Evolutionary conservation across 2,797 vertebrate genomes (phyloP).

Genomic region (Poecilia gillii): DNA sequence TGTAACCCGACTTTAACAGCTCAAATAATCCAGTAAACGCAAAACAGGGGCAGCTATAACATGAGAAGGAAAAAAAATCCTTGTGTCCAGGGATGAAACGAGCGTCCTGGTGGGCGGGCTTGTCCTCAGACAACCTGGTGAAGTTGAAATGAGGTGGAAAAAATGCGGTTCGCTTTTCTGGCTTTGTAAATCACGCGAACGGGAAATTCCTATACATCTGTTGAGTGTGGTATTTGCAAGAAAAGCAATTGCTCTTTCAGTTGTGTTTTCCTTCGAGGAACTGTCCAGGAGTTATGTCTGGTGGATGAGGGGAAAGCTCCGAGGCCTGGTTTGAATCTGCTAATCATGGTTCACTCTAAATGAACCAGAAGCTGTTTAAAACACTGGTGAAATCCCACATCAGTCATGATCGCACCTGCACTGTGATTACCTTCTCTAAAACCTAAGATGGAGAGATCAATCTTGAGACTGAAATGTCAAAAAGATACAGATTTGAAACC

Average conservation of each 20-base stretch:
- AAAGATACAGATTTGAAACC: not conserved
- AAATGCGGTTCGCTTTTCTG: not conserved
- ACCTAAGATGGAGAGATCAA: not conserved
- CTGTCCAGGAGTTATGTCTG: not conserved
- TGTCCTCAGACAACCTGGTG: constrained; percentile 17
- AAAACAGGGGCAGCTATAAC: constrained; percentile 8
- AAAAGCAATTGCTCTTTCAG: not conserved
- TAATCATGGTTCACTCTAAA: not conserved
- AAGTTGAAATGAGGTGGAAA: constrained; percentile 1
- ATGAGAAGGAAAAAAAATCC: not conserved
- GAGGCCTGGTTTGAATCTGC: constrained; percentile 1
- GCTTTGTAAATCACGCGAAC: constrained; percentile 1
- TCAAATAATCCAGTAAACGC: constrained; percentile 33
- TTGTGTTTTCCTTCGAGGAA: constrained; percentile 11
- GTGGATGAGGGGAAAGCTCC: not conserved
- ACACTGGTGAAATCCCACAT: not conserved
- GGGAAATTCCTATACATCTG: constrained; percentile 3
- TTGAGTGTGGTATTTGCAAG: not conserved
- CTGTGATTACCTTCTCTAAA: not conserved
- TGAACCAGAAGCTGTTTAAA: not conserved
- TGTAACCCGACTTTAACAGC: constrained; percentile 29
- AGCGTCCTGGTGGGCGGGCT: constrained; percentile 12
- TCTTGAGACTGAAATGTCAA: not conserved
- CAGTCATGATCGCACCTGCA: not conserved
- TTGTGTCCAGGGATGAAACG: constrained; percentile 35